Evolutionary conservation across 2,797 vertebrate genomes (phyloP).

Genomic region (Borostomias antarcticus): DNA sequence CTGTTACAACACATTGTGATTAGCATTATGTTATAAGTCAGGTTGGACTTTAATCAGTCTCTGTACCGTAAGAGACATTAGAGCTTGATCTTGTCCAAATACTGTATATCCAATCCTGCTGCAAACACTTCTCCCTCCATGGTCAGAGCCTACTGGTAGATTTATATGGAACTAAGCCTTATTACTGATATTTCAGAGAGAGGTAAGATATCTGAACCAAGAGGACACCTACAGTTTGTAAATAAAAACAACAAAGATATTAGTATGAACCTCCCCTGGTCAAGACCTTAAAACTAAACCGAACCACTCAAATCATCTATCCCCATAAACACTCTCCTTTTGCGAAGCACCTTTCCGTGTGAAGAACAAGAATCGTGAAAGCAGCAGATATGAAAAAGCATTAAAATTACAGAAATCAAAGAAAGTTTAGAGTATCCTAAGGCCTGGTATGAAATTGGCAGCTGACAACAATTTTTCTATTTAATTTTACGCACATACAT

Average conservation of each 20-base stretch:
- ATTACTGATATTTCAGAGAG: conserved; percentile 22
- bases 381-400: conserved; percentile 62
- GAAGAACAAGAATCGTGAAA: conserved; percentile 46
- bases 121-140: conserved; percentile 20
- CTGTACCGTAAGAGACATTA: too few species aligned
- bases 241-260: conserved; percentile 26
- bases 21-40: too few species aligned
- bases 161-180: conserved; percentile 4
- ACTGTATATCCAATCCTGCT: conserved; percentile 12
- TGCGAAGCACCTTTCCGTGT: conserved; percentile 42
- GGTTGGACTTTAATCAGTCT: too few species aligned
- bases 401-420: conserved; percentile 55
- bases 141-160: conserved; percentile 20
- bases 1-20: too few species aligned
- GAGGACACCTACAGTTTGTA: conserved; percentile 53
- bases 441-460: conserved; percentile 80
- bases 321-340: conserved; percentile 49
- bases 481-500: conserved; percentile 54
- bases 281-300: conserved; percentile 34
- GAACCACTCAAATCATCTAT: conserved; percentile 25
- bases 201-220: conserved; percentile 44
- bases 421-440: conserved; percentile 70
- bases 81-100: conserved; percentile 14
- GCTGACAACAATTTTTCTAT: conserved; percentile 69
- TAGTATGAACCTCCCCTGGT: conserved; percentile 27